These are phyloP conservation scores for Petromus typicus DNA, from an alignment of 2,113 vertebrate genomes.

Conservation along the genomic window DNA sequence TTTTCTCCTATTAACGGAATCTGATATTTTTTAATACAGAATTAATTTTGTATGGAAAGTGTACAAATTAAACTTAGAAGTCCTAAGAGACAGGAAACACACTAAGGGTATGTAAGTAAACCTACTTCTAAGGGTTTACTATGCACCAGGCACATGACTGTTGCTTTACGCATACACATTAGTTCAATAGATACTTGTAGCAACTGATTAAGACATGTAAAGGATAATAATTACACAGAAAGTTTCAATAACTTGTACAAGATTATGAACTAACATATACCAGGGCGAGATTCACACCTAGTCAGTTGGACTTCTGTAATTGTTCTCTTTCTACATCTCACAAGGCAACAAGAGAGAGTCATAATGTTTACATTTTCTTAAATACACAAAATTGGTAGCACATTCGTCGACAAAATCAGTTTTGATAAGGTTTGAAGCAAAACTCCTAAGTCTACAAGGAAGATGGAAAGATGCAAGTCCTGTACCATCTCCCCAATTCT, in stretches of 20 bases:
- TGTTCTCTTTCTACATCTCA: neutral
- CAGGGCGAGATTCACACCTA: neutral
- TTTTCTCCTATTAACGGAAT: neutral
- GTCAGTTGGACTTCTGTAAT: neutral
- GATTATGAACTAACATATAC: neutral
- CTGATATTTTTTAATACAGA: conserved; percentile 21
- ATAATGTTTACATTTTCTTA: neutral
- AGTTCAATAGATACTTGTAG: neutral
- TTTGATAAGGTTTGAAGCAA: neutral
- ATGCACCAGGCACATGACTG: neutral
- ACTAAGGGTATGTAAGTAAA: too few species aligned
- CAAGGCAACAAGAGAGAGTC: neutral
- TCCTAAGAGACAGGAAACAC: neutral
- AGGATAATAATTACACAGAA: neutral
- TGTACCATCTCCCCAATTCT: neutral
- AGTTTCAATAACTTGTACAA: neutral
- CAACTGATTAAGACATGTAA: neutral
- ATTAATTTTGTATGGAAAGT: conserved; percentile 10
- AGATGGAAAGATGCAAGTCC: neutral
- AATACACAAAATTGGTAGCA: neutral
- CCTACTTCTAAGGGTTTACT: neutral
- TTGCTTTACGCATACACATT: neutral
- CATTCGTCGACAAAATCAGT: neutral
- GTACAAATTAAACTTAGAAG: neutral
- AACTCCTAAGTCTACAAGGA: neutral